Percentiles rank a stretch among this genome's conserved stretches.
Evolutionary conservation across 2,888 invertebrate species (phyloP).

Genomic region (Acronicta leporina): DNA sequence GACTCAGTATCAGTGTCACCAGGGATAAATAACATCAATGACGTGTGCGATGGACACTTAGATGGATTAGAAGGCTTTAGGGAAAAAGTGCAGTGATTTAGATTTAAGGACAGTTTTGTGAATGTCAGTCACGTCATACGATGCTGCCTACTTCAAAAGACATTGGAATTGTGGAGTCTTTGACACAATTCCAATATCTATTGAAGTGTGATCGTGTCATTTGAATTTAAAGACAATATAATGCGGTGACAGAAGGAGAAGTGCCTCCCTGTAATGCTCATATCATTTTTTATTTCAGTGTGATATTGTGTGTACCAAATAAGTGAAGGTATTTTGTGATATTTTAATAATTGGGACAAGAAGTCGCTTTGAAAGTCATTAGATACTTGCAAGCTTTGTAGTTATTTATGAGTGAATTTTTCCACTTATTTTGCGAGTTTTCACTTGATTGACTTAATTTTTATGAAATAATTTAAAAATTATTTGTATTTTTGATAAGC

Average conservation of each 20-base stretch:
- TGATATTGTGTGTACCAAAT: conserved; percentile 27
- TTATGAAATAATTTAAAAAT: too few relatives aligned
- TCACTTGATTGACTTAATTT: conserved; percentile 12
- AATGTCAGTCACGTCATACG: conserved; percentile 3
- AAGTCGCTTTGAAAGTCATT: conserved; percentile 19
- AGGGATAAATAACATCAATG: conserved; percentile 29
- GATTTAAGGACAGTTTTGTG: conserved; percentile 14
- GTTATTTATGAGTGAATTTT: conserved; percentile 1
- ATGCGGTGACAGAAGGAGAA: neutral
- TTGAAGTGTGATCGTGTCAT: conserved; percentile 10
- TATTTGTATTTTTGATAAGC: neutral
- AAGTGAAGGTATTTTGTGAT: conserved; percentile 38
- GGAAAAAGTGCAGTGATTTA: conserved; percentile 37
- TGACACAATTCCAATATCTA: too few relatives aligned
- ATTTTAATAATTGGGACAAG: conserved; percentile 35
- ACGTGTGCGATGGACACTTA: neutral
- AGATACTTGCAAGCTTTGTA: conserved; percentile 17
- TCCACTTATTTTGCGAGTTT: conserved; percentile 4
- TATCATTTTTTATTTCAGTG: conserved; percentile 1
- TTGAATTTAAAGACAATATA: neutral
- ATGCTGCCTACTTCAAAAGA: neutral
- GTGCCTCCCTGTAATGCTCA: neutral
- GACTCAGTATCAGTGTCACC: conserved; percentile 33
- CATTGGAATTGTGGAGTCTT: neutral
- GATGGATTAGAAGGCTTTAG: neutral